phyloP scores from a whole-genome alignment of 2,113 vertebrate species.

The Sorex fumeus region DNA sequence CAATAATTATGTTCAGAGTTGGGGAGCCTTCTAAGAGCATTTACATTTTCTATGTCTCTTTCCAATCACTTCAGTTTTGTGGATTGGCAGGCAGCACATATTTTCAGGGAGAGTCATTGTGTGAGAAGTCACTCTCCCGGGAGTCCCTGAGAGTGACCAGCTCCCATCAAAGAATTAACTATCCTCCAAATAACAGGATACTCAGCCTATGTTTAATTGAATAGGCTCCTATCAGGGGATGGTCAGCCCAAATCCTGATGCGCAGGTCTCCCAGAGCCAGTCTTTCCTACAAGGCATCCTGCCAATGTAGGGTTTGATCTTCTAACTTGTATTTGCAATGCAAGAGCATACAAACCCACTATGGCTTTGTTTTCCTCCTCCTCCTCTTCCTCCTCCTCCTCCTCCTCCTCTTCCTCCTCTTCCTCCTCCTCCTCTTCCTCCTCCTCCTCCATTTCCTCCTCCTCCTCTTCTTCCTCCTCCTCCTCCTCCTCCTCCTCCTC shows the following conservation, averaged over 20 bases:
- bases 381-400: too few species aligned
- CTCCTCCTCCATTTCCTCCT: too few species aligned
- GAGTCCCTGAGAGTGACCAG: background rate
- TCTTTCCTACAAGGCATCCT: background rate
- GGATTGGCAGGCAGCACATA: background rate
- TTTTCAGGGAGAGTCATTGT: background rate
- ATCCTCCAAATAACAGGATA: background rate
- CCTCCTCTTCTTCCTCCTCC: too few species aligned
- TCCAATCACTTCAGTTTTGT: background rate
- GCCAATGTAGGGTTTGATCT: background rate
- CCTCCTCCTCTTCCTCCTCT: too few species aligned
- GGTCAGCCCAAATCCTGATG: too few species aligned
- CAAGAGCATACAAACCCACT: background rate
- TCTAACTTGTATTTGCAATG: background rate
- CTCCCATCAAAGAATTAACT: background rate
- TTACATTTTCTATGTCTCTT: background rate
- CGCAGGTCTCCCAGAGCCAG: too few species aligned
- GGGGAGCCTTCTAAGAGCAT: slow-evolving; percentile 41
- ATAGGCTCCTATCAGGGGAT: background rate
- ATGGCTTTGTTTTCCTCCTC: background rate
- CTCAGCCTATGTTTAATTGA: background rate
- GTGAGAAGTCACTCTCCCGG: background rate
- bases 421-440: too few species aligned
- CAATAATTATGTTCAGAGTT: background rate
- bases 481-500: too few species aligned